Percentiles rank a stretch among this genome's conserved stretches.
Evolutionary conservation across 35 echinoderm and acorn worm genomes (phyloP).

Genomic region (Apostichopus parvimensis): DNA sequence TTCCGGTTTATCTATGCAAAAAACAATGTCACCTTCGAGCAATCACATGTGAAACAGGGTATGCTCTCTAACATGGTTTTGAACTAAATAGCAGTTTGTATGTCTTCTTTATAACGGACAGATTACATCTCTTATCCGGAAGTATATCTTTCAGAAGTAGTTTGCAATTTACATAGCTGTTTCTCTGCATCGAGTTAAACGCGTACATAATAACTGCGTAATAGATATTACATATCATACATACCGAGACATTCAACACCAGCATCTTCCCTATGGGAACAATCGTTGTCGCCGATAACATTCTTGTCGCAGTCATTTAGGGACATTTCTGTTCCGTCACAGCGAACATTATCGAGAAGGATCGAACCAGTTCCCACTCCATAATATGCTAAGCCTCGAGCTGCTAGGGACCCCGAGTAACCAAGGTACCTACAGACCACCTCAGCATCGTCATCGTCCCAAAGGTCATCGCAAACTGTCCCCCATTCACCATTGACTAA

Average conservation of each 20-base stretch:
- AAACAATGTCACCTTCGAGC: too few relatives aligned
- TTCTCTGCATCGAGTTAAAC: too few relatives aligned
- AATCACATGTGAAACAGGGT: too few relatives aligned
- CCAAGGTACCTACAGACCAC: constrained; percentile 62
- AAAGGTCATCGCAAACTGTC: constrained; percentile 56
- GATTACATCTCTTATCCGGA: too few relatives aligned
- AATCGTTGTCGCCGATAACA: constrained; percentile 46
- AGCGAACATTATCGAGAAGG: constrained; percentile 60
- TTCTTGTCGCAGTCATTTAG: constrained; percentile 35
- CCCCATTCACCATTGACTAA: constrained; percentile 57
- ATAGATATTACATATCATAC: too few relatives aligned
- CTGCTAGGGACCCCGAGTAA: constrained; percentile 28
- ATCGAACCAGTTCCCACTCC: constrained; percentile 41
- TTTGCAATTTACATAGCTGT: too few relatives aligned
- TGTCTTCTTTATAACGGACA: too few relatives aligned
- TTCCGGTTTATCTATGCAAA: too few relatives aligned
- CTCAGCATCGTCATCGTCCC: constrained; percentile 46
- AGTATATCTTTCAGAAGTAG: too few relatives aligned
- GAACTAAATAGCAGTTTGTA: too few relatives aligned
- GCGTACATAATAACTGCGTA: too few relatives aligned
- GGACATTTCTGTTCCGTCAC: constrained; percentile 34
- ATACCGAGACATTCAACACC: constrained; percentile 43
- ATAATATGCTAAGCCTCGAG: constrained; percentile 32
- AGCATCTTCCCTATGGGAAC: constrained; percentile 64
- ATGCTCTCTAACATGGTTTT: too few relatives aligned